phyloP scores from a whole-genome alignment of 2,797 vertebrate species.

The Sarcophilus harrisii region DNA sequence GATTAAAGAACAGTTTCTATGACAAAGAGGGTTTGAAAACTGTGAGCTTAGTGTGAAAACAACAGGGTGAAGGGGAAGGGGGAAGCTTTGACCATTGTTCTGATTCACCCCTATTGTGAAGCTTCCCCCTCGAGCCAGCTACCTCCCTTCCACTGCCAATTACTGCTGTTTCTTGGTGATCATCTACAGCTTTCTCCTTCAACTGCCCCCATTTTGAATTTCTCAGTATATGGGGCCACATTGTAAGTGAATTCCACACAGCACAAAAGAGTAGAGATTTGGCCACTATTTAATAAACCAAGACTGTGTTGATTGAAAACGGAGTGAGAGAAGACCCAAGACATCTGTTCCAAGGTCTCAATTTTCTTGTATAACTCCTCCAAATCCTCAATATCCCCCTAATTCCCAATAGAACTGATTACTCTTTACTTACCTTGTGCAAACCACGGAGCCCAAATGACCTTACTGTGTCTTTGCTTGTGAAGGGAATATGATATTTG shows the following conservation, averaged over 20 bases:
- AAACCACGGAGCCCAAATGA: slow-evolving; percentile 20
- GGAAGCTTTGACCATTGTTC: not conserved
- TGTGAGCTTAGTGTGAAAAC: not conserved
- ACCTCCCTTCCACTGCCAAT: not conserved
- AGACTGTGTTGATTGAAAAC: not conserved
- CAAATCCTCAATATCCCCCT: slow-evolving; percentile 8
- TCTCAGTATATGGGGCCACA: not conserved
- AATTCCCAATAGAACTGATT: slow-evolving; percentile 32
- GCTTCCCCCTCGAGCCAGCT: not conserved
- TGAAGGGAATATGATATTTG: slow-evolving; percentile 44
- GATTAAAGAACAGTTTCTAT: not conserved
- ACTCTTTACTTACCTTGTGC: slow-evolving; percentile 39
- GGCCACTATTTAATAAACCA: slow-evolving; percentile 29
- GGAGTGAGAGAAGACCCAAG: slow-evolving; percentile 7
- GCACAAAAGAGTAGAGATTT: not conserved
- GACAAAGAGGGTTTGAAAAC: not conserved
- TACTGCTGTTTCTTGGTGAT: not conserved
- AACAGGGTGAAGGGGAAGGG: not conserved
- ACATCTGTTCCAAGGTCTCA: slow-evolving; percentile 51
- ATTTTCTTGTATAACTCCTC: slow-evolving; percentile 15
- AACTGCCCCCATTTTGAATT: not conserved
- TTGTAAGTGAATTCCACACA: not conserved
- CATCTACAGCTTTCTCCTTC: not conserved
- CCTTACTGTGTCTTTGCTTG: slow-evolving; percentile 41
- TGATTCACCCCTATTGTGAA: not conserved